Conservation (phyloP, 2,888 invertebrate genomes). For the Archips crataeganus region DNA sequence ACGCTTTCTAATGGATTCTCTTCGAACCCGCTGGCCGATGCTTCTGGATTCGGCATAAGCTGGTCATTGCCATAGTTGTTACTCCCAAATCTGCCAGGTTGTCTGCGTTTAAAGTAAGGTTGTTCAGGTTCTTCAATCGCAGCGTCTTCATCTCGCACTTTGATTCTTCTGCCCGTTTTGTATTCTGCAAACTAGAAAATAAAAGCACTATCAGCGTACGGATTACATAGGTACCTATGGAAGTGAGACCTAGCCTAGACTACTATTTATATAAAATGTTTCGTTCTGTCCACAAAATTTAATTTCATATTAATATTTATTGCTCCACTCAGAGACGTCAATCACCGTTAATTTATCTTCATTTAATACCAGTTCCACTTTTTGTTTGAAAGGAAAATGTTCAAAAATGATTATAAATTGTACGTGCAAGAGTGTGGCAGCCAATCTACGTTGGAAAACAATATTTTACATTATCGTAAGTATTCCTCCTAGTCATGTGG, state of each 20-base stretch:
- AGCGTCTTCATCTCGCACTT: constrained; percentile 50
- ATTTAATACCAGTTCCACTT: no score
- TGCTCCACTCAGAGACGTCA: neutral
- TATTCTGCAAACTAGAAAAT: constrained; percentile 55
- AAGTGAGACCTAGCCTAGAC: no score
- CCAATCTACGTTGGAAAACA: neutral
- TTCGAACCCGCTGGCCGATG: neutral
- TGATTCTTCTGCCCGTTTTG: constrained; percentile 50
- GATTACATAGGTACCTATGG: no score
- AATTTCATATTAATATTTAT: no score
- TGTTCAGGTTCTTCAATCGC: constrained; percentile 44
- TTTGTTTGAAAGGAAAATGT: neutral
- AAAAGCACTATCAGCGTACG: neutral
- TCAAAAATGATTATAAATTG: neutral
- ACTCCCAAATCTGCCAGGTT: constrained; percentile 53
- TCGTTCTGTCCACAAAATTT: no score
- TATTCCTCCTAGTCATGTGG: constrained; percentile 11
- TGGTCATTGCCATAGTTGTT: constrained; percentile 51
- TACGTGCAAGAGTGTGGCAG: no score
- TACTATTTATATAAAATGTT: no score
- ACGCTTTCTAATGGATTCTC: constrained; percentile 17
- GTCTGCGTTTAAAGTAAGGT: constrained; percentile 42
- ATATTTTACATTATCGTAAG: constrained; percentile 19
- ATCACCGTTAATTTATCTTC: no score
- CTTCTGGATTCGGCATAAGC: constrained; percentile 43